A percentile compares a stretch with the other conserved stretches of the same genome.
phyloP scores from a whole-genome alignment of 2,888 invertebrate species.

The Allophyes oxyacanthae region DNA sequence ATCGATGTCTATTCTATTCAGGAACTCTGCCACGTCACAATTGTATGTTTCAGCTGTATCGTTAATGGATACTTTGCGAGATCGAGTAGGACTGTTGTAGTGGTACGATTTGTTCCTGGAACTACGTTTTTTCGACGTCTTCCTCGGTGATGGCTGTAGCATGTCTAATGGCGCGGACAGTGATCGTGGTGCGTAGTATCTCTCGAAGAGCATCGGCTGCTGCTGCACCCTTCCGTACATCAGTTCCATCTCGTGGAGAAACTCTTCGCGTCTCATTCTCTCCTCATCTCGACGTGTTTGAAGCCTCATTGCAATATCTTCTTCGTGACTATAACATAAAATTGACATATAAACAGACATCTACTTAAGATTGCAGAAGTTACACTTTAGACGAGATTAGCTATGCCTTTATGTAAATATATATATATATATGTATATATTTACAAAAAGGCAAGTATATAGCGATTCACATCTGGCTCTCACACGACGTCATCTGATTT shows the following conservation, averaged over 20 bases:
- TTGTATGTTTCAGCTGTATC: slow-evolving; percentile 76
- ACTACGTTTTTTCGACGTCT: slow-evolving; percentile 70
- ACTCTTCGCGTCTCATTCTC: slow-evolving; percentile 91
- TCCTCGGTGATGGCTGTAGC: slow-evolving; percentile 79
- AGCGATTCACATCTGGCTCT: no score
- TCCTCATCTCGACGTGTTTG: slow-evolving; percentile 92
- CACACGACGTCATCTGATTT: no score
- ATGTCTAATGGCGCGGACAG: slow-evolving; percentile 71
- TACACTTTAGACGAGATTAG: no score
- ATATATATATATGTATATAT: no score
- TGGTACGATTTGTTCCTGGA: slow-evolving; percentile 67
- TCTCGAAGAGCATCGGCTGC: slow-evolving; percentile 92
- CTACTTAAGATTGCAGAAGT: no score
- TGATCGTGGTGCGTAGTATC: slow-evolving; percentile 90
- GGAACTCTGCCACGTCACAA: slow-evolving; percentile 75
- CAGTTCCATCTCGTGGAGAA: slow-evolving; percentile 92
- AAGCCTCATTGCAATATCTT: slow-evolving; percentile 91
- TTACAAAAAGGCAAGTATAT: no score
- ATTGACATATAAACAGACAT: neutral
- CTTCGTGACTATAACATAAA: slow-evolving; percentile 85
- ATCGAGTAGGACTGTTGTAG: slow-evolving; percentile 71
- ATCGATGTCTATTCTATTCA: slow-evolving; percentile 77
- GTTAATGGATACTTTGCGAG: slow-evolving; percentile 79
- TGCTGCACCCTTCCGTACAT: slow-evolving; percentile 92
- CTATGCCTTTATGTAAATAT: no score